Base-by-base conservation (phyloP, 2,797 vertebrate species). In the Ceryle rudis region DNA sequence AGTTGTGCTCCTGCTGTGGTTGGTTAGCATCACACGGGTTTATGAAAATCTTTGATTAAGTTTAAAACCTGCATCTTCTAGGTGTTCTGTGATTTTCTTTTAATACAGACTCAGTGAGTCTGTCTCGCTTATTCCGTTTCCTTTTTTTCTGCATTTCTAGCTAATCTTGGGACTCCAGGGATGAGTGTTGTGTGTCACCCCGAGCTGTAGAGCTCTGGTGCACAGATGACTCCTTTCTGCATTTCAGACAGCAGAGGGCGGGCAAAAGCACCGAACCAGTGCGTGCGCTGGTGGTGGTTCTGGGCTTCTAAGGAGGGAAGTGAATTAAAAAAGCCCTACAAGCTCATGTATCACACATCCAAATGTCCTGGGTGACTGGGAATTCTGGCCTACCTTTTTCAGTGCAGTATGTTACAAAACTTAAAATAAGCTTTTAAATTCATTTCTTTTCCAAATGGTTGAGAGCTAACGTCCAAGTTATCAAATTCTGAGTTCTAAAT, bases 191-290 rank as follows among this genome's bases (percentile, higher is more conserved):
- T 31, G 5, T 8, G 14, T 28, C 4, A 3, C 8, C 0, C 22
- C 0, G 31, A 26, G 54, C 2, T 64, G 54, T 9, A 5, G 69
- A 58, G 64, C 2, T 28, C 2, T 28, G 55, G 13, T 22, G 61
- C 37, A 13, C 3, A 21, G 19, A 4, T 15, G 25, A 18, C 47
- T 54, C 21, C 39, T 41, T 94, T 94, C 49, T 82, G 52, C 65
- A 31, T 57, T 81, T 52, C 67, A 19, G 61, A 94, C 90, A 92
- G 79, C 72, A 97, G 94, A 96, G 95, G 91, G 87, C 82, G 10
- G 35, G 16, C 31, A 81, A 28, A 62, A 88, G 81, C 94, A 52
- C 62, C 14, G 37, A 87, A 46, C 51, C 14, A 8, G 29, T 23
- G 37, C 57, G 13, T 16, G 49, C 29, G 7, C 29, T 18, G 29